A percentile compares a stretch with the other conserved stretches of the same genome.
Conservation (phyloP, 2,888 invertebrate species). For the Cordilura impudica region DNA sequence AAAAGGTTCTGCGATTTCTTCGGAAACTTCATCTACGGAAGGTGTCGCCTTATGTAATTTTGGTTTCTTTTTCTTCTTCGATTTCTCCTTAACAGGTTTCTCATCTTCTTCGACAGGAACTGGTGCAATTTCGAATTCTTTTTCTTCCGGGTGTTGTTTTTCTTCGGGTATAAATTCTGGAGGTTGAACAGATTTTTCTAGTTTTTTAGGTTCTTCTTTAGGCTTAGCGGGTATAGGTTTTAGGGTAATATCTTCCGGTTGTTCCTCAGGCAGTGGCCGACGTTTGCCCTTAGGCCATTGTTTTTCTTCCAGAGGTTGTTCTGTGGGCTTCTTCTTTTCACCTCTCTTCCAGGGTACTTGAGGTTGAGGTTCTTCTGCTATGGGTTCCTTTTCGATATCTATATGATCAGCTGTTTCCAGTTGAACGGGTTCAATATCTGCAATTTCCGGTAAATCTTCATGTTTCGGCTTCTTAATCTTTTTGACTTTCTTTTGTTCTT, state of each 20-base stretch:
- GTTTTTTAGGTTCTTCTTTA: constrained; percentile 69
- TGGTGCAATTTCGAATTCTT: constrained; percentile 69
- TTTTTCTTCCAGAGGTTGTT: constrained; percentile 74
- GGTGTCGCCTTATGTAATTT: constrained; percentile 74
- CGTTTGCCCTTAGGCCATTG: constrained; percentile 76
- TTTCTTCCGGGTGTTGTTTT: constrained; percentile 70
- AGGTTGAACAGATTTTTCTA: constrained; percentile 70
- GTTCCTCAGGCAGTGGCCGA: constrained; percentile 77
- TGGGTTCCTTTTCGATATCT: constrained; percentile 72
- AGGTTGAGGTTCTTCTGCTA: constrained; percentile 69
- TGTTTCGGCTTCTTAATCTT: constrained; percentile 72
- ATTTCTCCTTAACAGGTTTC: constrained; percentile 77
- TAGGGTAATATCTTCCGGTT: constrained; percentile 76
- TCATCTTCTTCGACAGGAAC: constrained; percentile 72
- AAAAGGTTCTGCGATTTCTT: constrained; percentile 75
- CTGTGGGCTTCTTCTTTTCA: constrained; percentile 76
- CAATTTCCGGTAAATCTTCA: constrained; percentile 73
- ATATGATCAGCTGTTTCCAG: constrained; percentile 74
- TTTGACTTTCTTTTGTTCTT: constrained; percentile 72
- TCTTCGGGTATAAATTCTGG: constrained; percentile 72
- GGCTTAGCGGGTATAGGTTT: constrained; percentile 76
- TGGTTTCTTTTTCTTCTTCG: constrained; percentile 74
- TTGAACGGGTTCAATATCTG: constrained; percentile 70
- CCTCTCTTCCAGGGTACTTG: constrained; percentile 76
- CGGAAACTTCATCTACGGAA: constrained; percentile 75